A percentile compares a stretch with the other conserved stretches of the same genome.
These are phyloP conservation scores for Pionites leucogaster DNA, from an alignment of 2,113 vertebrate genomes.

Conservation along the genomic window DNA sequence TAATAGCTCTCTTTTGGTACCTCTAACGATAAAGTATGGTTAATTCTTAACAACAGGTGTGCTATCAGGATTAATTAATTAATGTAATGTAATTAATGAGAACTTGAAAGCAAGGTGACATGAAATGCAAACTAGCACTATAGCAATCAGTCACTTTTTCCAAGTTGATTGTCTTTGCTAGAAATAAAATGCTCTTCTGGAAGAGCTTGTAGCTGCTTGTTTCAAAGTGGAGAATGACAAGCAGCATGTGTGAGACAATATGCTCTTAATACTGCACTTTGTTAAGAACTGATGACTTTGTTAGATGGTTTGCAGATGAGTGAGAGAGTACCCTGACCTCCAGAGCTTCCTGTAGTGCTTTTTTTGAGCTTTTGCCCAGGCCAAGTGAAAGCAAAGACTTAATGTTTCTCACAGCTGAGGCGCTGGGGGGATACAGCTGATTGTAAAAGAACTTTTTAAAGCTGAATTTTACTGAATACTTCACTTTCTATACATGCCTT, in stretches of 20 bases:
- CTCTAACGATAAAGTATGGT: slow-evolving; percentile 10
- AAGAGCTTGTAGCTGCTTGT: slow-evolving; percentile 28
- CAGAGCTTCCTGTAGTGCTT: background rate
- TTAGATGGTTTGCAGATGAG: background rate
- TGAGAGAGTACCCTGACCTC: background rate
- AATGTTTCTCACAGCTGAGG: background rate
- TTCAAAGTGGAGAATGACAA: slow-evolving; percentile 18
- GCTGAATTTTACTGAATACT: background rate
- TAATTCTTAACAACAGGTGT: slow-evolving; percentile 65
- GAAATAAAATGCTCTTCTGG: background rate
- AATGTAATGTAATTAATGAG: slow-evolving; percentile 65
- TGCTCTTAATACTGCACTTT: background rate
- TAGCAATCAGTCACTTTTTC: slow-evolving; percentile 56
- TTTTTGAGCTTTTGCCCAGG: background rate
- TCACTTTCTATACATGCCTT: background rate
- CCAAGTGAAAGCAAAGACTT: background rate
- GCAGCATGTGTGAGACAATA: slow-evolving; percentile 5
- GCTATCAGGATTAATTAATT: slow-evolving; percentile 64
- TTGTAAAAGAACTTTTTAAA: background rate
- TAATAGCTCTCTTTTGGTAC: background rate
- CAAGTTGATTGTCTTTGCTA: slow-evolving; percentile 46
- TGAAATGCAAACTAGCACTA: slow-evolving; percentile 49
- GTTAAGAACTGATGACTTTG: background rate
- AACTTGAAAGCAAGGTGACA: slow-evolving; percentile 67
- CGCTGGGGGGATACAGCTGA: background rate